Evolutionary conservation across 1,140 invertebrate genomes (phyloP).

Genomic region (Holotrichia oblita): DNA sequence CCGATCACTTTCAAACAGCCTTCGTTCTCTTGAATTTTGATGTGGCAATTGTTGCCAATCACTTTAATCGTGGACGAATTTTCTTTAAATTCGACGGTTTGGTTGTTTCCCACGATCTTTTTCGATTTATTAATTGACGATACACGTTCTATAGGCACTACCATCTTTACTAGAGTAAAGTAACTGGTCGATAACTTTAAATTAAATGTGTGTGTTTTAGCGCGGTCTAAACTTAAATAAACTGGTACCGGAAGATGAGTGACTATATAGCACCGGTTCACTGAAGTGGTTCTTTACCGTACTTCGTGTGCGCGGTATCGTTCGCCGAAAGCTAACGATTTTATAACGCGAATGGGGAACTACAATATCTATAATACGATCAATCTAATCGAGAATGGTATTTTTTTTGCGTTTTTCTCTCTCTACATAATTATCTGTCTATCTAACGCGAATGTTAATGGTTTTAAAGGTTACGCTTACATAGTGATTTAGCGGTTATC

Average conservation of each 20-base stretch:
- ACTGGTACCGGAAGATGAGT: neutral
- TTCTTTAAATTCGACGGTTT: slow-evolving; percentile 40
- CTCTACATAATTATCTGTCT: no score
- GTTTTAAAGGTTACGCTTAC: no score
- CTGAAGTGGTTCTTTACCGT: neutral
- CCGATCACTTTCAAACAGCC: slow-evolving; percentile 48
- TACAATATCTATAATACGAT: no score
- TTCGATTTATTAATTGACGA: slow-evolving; percentile 16
- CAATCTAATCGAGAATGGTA: no score
- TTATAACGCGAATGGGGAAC: no score
- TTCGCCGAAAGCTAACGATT: no score
- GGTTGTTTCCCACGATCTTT: slow-evolving; percentile 45
- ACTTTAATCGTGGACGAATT: slow-evolving; percentile 42
- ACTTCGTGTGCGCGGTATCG: neutral
- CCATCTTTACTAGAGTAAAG: slow-evolving; percentile 3
- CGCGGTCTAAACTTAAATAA: neutral
- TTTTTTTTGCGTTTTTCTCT: no score
- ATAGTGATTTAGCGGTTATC: no score
- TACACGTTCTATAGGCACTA: slow-evolving; percentile 24
- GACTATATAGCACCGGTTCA: no score
- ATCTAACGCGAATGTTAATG: no score
- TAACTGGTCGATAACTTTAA: neutral
- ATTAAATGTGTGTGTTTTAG: neutral
- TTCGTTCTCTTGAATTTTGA: slow-evolving; percentile 46
- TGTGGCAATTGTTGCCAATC: slow-evolving; percentile 47